Evolutionary conservation across 2,888 invertebrate species (phyloP), one percentile per base, ranked within the genome.

Genomic region (Galeopsomyia nigrocyanea): DNA sequence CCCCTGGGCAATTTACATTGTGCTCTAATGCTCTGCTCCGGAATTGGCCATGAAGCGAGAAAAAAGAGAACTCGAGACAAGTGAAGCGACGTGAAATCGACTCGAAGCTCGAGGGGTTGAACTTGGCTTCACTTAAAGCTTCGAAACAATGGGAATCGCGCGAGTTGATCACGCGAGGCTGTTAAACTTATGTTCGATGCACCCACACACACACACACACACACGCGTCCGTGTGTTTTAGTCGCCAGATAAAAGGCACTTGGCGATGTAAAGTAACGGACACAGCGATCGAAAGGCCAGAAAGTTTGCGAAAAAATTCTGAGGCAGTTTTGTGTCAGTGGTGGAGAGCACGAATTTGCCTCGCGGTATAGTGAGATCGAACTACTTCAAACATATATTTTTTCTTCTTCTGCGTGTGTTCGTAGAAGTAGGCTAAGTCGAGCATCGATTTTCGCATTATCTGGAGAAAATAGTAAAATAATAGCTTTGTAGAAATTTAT

Each of bases 31-130:
- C 55, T 7, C 16, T 19, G 16, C 26, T 66, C 49, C 60, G 21
- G 21, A 22, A 65, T 65, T 60, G 49, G n/a, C 47, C 21, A 47
- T 47, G 26, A 16, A 26, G 58, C n/a, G 16, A 47, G 47, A 63
- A 57, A n/a, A 46, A 46, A 57, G 31, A 22, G n/a, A n/a, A 17
- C 57, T 22, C 26, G 13, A 39, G 39, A 39, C 39, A 39, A 39
- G 39, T 39, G 39, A 39, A 39, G 53, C 21, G 55, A 50, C 39
- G 21, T 14, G 21, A 7, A 39, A 39, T 10, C 39, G 39, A 39
- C 53, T 14, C n/a, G 17, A 22, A 56, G 58, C 66, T 66, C 66
- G 58, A 66, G 66, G 66, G 57, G 66, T 58, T 66, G 64, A 53
- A 60, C 53, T 31, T 22, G 16, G n/a, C 58, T 39, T 39, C 39